Evolutionary conservation across 1,140 invertebrate species (phyloP).

Genomic region (Rhagoletis pomonella): DNA sequence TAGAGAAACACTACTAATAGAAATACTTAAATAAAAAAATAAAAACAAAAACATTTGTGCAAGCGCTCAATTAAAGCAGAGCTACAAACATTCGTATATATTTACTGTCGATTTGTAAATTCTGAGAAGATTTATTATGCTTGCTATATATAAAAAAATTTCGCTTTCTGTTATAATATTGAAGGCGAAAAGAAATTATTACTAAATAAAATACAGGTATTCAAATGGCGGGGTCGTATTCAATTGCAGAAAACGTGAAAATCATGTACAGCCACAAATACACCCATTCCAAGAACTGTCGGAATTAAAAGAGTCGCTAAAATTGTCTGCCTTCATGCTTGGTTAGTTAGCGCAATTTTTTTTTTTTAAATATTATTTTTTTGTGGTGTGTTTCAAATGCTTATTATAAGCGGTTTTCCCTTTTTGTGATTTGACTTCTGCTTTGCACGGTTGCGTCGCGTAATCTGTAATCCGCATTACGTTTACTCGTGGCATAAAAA

Average conservation of each 20-base stretch:
- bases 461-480: not conserved
- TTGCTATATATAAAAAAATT: no score
- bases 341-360: no score
- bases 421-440: not conserved
- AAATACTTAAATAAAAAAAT: not conserved
- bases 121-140: not conserved
- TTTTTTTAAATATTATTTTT: no score
- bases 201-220: no score
- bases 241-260: not conserved
- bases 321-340: no score
- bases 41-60: not conserved
- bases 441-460: conserved; percentile 9
- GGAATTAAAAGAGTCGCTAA: no score
- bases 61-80: not conserved
- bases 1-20: no score
- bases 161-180: not conserved
- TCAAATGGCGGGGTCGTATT: not conserved
- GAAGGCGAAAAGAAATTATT: no score
- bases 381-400: no score
- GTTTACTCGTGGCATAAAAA: conserved; percentile 11
- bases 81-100: not conserved
- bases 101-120: no score
- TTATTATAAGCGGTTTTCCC: conserved; percentile 5
- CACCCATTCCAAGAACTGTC: no score
- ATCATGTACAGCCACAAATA: no score